Base-by-base conservation (phyloP, 2,888 invertebrate genomes). In the Gymnoscelis rufifasciata region DNA sequence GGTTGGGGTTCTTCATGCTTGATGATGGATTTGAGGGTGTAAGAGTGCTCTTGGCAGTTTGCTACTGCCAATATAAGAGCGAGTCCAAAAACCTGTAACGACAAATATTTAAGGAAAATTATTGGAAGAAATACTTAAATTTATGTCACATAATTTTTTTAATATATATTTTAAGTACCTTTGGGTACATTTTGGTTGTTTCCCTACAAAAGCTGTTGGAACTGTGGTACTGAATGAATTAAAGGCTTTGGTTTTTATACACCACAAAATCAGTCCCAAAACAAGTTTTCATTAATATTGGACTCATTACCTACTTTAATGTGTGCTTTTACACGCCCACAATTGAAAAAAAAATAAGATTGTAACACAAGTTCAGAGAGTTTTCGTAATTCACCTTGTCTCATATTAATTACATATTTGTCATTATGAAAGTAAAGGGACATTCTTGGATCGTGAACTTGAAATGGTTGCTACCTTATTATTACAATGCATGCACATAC, bases 311-410 rank as follows among this genome's bases (percentile, higher is more conserved):
- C n/a, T 55, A 52, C 48, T 44, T 52, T 31, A 43, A 56, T 63
- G 66, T 59, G 57, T 59, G 60, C 48, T 54, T 64, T 53, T 56
- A 52, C 40, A 56, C 56, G 45, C 61, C 61, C 54, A 56, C 52
- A 30, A 39, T 51, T 57, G 56, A 59, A 71, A 49, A 66, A 5
- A 68, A 2, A 68, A 65, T n/a, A 43, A 15, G 37, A 47, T 47
- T 56, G 59, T 59, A 67, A 64, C 59, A 54, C 44, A 55, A 57
- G 62, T 60, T 42, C 60, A 54, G 80, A 59, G 79, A 51, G 37
- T 47, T 72, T 56, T 79, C 63, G 60, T 80, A 84, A 55, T 81
- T 33, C 41, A 72, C 78, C 41, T 78, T 74, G 58, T 80, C 74
- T 26, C 51, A 41, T 59, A 52, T 47, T 51, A 53, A n/a, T 50